These are phyloP conservation scores for Stomatorhinus ivindoensis DNA, from an alignment of 2,113 vertebrate genomes.

Conservation along the genomic window DNA sequence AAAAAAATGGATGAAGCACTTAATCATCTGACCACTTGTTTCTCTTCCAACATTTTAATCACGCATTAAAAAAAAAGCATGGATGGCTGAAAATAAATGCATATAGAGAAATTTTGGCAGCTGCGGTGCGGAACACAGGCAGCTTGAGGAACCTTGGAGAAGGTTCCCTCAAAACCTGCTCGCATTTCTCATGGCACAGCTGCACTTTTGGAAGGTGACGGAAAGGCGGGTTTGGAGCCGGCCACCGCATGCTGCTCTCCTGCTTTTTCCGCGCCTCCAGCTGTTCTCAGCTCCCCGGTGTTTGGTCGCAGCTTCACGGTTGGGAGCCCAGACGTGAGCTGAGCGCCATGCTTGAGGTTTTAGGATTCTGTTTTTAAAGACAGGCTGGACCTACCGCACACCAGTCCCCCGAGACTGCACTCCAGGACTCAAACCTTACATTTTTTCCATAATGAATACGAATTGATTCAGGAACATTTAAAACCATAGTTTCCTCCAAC, in stretches of 20 bases:
- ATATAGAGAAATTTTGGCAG: neutral
- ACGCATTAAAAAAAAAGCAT: neutral
- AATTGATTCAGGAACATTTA: slow-evolving; percentile 17
- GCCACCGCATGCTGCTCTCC: neutral
- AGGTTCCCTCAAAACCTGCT: neutral
- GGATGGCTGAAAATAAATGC: neutral
- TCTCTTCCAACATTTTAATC: neutral
- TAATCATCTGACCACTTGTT: neutral
- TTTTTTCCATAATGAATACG: slow-evolving; percentile 11
- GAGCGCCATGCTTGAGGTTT: slow-evolving; percentile 6
- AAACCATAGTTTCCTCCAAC: neutral
- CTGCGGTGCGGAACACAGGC: neutral
- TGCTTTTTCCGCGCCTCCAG: neutral
- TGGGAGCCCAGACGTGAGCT: slow-evolving; percentile 7
- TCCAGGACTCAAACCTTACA: neutral
- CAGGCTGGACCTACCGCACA: slow-evolving; percentile 7
- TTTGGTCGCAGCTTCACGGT: slow-evolving; percentile 20
- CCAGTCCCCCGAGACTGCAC: neutral
- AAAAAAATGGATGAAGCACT: neutral
- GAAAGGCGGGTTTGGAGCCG: neutral
- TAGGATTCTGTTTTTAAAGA: slow-evolving; percentile 8
- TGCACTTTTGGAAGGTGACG: neutral
- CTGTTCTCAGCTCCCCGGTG: neutral
- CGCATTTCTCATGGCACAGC: neutral
- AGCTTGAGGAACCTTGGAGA: neutral